These are phyloP conservation scores for Augiades crinisus DNA, from an alignment of 2,888 invertebrate species.

Conservation along the genomic window DNA sequence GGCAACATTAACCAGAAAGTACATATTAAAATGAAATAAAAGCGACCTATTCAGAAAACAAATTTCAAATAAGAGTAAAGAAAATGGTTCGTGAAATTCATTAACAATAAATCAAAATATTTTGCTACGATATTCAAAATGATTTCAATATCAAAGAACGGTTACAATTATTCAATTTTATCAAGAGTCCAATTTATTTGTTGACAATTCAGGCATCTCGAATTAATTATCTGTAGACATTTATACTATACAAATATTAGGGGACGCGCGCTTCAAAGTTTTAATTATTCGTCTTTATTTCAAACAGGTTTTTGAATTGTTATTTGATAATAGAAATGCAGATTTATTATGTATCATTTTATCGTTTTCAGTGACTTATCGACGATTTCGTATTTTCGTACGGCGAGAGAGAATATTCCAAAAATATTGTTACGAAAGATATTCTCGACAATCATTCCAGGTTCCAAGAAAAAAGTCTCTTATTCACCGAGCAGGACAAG, in stretches of 20 bases:
- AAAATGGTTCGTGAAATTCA: conserved; percentile 1
- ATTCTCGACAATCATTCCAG: too few relatives aligned
- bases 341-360: too few relatives aligned
- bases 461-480: too few relatives aligned
- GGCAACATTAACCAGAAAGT: background rate
- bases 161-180: background rate
- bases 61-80: conserved; percentile 8
- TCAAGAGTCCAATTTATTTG: background rate
- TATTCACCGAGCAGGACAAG: too few relatives aligned
- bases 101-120: conserved; percentile 1
- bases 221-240: too few relatives aligned
- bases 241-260: too few relatives aligned
- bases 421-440: too few relatives aligned
- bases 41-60: conserved; percentile 9
- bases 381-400: too few relatives aligned
- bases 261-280: too few relatives aligned
- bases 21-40: conserved; percentile 6
- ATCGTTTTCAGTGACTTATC: too few relatives aligned
- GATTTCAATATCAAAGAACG: background rate
- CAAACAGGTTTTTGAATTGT: background rate
- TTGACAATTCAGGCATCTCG: background rate
- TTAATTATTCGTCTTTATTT: too few relatives aligned
- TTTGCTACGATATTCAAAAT: background rate
- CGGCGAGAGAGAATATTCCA: too few relatives aligned
- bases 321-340: background rate